Evolutionary conservation across 2,113 vertebrate genomes (phyloP), one percentile per base, ranked within the genome.

Genomic region (Nicator chloris): DNA sequence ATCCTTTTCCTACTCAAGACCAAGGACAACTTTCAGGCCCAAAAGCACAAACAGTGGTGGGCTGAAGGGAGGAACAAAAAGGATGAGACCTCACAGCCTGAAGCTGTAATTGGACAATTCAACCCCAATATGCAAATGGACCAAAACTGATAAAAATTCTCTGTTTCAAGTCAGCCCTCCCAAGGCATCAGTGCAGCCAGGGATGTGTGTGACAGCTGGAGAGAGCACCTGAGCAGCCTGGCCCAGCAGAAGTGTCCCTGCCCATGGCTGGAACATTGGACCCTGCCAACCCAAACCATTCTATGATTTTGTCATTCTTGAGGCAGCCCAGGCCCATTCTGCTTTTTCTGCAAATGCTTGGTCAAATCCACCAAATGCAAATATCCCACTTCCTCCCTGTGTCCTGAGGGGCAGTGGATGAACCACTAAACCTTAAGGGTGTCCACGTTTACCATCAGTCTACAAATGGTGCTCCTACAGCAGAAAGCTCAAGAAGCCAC

Each of bases 131-230:
- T 40, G 40, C 40, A 40, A 40, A 40, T 40, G 40, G 40, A 40
- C 40, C 40, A 40, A 40, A 40, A 40, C 40, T 40, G 10, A 40
- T 40, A 40, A 40, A 40, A 40, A 40, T 40, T 40, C 40, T 40
- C 40, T 40, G 40, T 40, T 40, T 40, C 40, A 40, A 13, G 40
- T 40, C 40, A 40, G 40, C 40, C 40, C 13, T 40, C 40, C 40
- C 40, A 40, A 40, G 40, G 40, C 40, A 40, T 40, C 40, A 40
- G 40, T 40, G 9, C 51, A 49, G 7, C n/a, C 50, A 59, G 33
- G 33, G 28, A 27, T 0, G 4, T 20, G 15, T 24, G 1, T 20
- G 31, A 40, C 8, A 37, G 12, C 13, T 7, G 10, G 15, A 47
- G 44, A 45, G 26, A 33, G 37, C 37, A 16, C 45, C 12, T 42